These are phyloP conservation scores for Calyptommatus sinebrachiatus DNA, from an alignment of 2,113 vertebrate genomes.

Conservation along the genomic window DNA sequence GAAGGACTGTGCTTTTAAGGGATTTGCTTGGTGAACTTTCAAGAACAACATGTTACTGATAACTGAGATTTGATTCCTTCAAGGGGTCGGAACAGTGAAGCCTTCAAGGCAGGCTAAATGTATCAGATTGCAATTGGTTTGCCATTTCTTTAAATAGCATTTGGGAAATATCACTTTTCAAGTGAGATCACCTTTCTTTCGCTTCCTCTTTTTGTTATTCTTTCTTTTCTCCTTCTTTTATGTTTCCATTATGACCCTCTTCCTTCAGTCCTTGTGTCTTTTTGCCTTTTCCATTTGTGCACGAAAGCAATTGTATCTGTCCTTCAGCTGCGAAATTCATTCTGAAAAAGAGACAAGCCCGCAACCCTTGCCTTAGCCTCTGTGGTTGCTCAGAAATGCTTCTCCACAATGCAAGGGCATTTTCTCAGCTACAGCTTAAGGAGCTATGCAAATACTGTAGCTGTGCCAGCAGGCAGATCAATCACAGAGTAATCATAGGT, in stretches of 20 bases:
- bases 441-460: constrained; percentile 46
- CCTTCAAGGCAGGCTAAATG: constrained; percentile 2
- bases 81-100: neutral
- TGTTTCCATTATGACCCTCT: constrained; percentile 16
- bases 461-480: constrained; percentile 52
- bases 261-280: neutral
- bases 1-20: neutral
- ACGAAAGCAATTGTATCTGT: constrained; percentile 45
- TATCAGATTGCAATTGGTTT: neutral
- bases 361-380: constrained; percentile 54
- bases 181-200: neutral
- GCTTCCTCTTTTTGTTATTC: neutral
- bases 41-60: neutral
- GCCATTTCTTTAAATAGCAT: neutral
- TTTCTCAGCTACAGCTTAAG: constrained; percentile 34
- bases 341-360: constrained; percentile 47
- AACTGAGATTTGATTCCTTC: neutral
- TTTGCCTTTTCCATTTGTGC: constrained; percentile 18
- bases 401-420: constrained; percentile 9
- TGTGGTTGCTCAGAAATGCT: constrained; percentile 27
- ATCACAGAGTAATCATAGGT: constrained; percentile 51
- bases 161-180: neutral
- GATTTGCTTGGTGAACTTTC: neutral
- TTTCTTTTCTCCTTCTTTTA: constrained; percentile 6
- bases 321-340: constrained; percentile 50